Conservation (phyloP, 2,888 invertebrate genomes). For the Conchocele bisecta region DNA sequence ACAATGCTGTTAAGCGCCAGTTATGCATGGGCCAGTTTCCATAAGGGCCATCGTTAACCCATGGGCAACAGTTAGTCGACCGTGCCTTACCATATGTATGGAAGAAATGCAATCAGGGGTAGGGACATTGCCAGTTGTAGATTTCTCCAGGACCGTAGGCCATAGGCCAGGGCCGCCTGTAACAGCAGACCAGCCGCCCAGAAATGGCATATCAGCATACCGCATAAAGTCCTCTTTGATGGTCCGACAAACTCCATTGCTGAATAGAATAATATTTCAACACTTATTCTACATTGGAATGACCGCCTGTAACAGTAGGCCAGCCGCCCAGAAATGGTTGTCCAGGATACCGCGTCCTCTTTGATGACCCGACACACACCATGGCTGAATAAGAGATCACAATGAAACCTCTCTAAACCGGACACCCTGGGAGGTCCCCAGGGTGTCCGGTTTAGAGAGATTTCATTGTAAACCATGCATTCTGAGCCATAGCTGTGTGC, state of each 20-base stretch:
- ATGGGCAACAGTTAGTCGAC: too few species aligned
- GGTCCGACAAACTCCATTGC: slow-evolving; percentile 50
- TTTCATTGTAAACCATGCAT: too few species aligned
- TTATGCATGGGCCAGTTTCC: too few species aligned
- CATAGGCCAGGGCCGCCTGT: slow-evolving; percentile 58
- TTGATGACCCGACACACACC: slow-evolving; percentile 43
- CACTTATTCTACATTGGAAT: too few species aligned
- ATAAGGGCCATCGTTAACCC: too few species aligned
- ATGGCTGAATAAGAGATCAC: slow-evolving; percentile 41
- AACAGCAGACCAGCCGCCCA: slow-evolving; percentile 63
- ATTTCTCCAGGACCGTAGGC: slow-evolving; percentile 56
- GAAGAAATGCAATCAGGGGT: slow-evolving; percentile 88
- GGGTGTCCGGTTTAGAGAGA: too few species aligned
- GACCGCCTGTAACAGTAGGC: slow-evolving; percentile 59
- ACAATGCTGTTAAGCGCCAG: too few species aligned
- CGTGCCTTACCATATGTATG: slow-evolving; percentile 76
- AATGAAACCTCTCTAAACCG: too few species aligned
- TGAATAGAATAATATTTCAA: slow-evolving; percentile 11
- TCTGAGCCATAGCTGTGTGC: too few species aligned
- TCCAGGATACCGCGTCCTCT: slow-evolving; percentile 41
- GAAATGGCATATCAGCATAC: slow-evolving; percentile 37
- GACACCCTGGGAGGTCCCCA: too few species aligned
- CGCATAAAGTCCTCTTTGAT: slow-evolving; percentile 35
- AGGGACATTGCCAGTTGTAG: slow-evolving; percentile 83
- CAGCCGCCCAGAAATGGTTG: slow-evolving; percentile 57